These are phyloP conservation scores for Acanthosepion esculentum DNA, from an alignment of 2,888 invertebrate genomes.

Conservation along the genomic window DNA sequence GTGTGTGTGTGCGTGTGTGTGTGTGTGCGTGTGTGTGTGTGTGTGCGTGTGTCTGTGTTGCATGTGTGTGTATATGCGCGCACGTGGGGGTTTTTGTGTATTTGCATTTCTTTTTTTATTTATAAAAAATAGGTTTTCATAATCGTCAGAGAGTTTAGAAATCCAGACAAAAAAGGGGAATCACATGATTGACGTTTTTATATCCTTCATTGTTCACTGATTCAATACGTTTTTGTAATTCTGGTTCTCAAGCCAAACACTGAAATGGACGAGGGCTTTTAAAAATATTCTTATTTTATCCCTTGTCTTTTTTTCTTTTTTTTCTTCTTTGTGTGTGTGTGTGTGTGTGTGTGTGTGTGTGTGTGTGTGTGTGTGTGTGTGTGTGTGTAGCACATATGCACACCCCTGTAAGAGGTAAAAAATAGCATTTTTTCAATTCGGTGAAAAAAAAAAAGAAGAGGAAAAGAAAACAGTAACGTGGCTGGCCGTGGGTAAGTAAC, in stretches of 20 bases:
- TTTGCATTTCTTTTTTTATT: no score
- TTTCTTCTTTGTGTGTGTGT: no score
- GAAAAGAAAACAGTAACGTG: neutral
- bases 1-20: no score
- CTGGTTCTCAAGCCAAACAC: neutral
- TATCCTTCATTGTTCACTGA: neutral
- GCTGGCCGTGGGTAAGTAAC: neutral
- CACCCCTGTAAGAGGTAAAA: neutral
- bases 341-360: neutral
- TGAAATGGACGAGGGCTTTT: neutral
- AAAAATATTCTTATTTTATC: no score
- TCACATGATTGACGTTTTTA: neutral
- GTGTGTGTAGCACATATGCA: neutral
- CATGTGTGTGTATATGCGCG: no score
- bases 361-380: neutral
- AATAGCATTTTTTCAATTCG: no score
- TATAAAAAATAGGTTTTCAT: neutral
- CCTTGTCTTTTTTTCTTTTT: no score
- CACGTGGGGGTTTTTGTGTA: no score
- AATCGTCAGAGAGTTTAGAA: neutral
- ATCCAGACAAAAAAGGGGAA: neutral
- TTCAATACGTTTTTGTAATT: neutral
- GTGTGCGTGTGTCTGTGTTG: no score
- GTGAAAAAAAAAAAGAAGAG: neutral
- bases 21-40: no score